A percentile compares a stretch with the other conserved stretches of the same genome.
Evolutionary conservation across 92 coral and sea anemone genomes (phyloP).

Genomic region (Porites divaricata): DNA sequence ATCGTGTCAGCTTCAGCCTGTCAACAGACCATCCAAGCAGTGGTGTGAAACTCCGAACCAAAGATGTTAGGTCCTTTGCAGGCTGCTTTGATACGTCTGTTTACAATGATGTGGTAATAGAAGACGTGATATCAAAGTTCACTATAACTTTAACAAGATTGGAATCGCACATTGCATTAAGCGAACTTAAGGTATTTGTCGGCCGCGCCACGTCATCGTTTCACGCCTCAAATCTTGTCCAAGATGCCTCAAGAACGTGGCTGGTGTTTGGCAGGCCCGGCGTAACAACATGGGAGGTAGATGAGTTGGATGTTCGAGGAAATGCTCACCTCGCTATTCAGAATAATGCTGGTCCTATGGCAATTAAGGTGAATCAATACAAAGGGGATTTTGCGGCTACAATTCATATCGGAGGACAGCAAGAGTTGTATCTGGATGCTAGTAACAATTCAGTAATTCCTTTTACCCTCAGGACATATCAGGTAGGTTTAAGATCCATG

Average conservation of each 20-base stretch:
- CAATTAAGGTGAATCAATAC: slow-evolving; percentile 64
- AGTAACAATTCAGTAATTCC: slow-evolving; percentile 81
- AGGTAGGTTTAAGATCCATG: slow-evolving; percentile 60
- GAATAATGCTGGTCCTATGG: slow-evolving; percentile 61
- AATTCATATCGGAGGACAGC: slow-evolving; percentile 84
- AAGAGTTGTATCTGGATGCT: slow-evolving; percentile 60
- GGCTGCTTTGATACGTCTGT: slow-evolving; percentile 89
- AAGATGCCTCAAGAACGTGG: slow-evolving; percentile 96
- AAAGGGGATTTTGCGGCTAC: slow-evolving; percentile 91
- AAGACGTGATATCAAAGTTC: slow-evolving; percentile 55
- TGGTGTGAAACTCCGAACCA: slow-evolving; percentile 29
- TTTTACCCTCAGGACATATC: slow-evolving; percentile 83
- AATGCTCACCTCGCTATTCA: slow-evolving; percentile 85
- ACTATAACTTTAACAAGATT: slow-evolving; percentile 66
- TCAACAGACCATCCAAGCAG: slow-evolving; percentile 43
- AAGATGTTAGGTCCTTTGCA: slow-evolving; percentile 66
- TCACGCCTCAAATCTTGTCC: slow-evolving; percentile 52
- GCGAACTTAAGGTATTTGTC: slow-evolving; percentile 76
- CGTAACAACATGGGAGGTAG: slow-evolving; percentile 66
- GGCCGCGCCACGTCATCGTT: slow-evolving; percentile 81
- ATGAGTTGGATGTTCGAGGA: slow-evolving; percentile 86
- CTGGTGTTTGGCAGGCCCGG: slow-evolving; percentile 62
- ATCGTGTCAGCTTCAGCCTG: slow-evolving; percentile 76
- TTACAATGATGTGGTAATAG: slow-evolving; percentile 71
- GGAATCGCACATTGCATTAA: slow-evolving; percentile 68